Evolutionary conservation across 37 sponge, comb jelly and placozoan genomes (phyloP).

Genomic region (Axinella damicornis): DNA sequence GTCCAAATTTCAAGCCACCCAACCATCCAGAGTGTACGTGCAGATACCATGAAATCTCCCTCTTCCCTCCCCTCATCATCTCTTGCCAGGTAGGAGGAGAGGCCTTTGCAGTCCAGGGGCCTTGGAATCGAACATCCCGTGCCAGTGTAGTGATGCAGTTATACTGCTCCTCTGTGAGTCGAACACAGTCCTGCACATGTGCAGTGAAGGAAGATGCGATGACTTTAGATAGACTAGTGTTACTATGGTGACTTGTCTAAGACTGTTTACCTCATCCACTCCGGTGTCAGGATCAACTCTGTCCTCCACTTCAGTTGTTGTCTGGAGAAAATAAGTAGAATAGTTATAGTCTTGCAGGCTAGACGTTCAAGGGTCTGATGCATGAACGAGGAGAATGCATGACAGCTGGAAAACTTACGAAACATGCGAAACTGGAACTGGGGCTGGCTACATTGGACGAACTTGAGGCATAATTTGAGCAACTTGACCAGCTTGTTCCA

Average conservation of each 20-base stretch:
- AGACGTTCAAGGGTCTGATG: no score
- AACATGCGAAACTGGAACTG: background rate
- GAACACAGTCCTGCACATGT: slow-evolving; percentile 12
- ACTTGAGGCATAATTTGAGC: no score
- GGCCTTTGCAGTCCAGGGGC: background rate
- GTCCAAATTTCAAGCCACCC: slow-evolving; percentile 1
- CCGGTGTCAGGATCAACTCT: no score
- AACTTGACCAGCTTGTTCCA: no score
- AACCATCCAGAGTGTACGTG: slow-evolving; percentile 1
- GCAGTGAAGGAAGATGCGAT: background rate
- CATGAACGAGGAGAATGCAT: no score
- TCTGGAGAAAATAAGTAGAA: no score
- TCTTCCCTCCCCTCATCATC: background rate
- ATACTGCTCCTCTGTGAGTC: slow-evolving; percentile 19
- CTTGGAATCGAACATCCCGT: background rate
- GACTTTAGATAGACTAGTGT: no score
- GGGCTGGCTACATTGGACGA: no score
- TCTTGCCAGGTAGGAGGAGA: slow-evolving; percentile 5
- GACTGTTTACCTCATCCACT: background rate
- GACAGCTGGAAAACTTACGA: no score
- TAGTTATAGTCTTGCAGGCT: no score
- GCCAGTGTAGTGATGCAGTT: background rate
- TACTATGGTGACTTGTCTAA: no score
- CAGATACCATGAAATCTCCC: background rate
- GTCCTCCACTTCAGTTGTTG: no score